Percentiles rank a stretch among this genome's conserved stretches.
phyloP scores from a whole-genome alignment of 2,888 invertebrate genomes.

The Stenolophus ochropezus region DNA sequence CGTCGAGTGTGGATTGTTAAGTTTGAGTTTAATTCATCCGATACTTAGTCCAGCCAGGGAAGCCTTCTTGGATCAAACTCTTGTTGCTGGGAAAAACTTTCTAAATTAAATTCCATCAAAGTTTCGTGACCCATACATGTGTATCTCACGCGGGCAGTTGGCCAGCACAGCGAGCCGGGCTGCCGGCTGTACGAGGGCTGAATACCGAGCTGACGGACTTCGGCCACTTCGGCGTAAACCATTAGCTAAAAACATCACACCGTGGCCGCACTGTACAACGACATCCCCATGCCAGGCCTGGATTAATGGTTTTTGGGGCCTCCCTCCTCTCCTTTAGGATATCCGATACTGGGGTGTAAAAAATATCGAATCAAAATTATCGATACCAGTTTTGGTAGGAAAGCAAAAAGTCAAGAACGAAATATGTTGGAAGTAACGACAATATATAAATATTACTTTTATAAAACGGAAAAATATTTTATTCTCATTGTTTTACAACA shows the following conservation, averaged over 20 bases:
- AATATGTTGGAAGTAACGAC: too few relatives aligned
- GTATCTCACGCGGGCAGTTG: conserved; percentile 44
- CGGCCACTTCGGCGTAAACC: conserved; percentile 45
- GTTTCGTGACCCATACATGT: conserved; percentile 66
- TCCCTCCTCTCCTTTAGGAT: too few relatives aligned
- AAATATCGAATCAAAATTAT: too few relatives aligned
- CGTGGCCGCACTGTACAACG: too few relatives aligned
- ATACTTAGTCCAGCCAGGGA: conserved; percentile 53
- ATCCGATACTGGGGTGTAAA: too few relatives aligned
- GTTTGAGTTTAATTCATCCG: conserved; percentile 59
- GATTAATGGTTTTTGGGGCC: too few relatives aligned
- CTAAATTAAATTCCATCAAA: conserved; percentile 70
- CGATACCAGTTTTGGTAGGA: too few relatives aligned
- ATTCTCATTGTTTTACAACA: too few relatives aligned
- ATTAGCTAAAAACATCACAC: conserved; percentile 58
- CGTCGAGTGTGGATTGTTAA: conserved; percentile 56
- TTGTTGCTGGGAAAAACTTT: conserved; percentile 68
- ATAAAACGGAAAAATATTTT: too few relatives aligned
- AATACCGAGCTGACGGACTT: conserved; percentile 42
- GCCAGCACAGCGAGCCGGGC: not conserved
- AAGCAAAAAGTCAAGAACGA: too few relatives aligned
- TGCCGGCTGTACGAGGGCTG: not conserved
- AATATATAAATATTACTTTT: too few relatives aligned
- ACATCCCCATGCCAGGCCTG: too few relatives aligned
- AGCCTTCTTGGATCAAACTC: conserved; percentile 58